These are phyloP conservation scores for Pseudonaja textilis DNA, from an alignment of 2,113 vertebrate species.

Conservation along the genomic window DNA sequence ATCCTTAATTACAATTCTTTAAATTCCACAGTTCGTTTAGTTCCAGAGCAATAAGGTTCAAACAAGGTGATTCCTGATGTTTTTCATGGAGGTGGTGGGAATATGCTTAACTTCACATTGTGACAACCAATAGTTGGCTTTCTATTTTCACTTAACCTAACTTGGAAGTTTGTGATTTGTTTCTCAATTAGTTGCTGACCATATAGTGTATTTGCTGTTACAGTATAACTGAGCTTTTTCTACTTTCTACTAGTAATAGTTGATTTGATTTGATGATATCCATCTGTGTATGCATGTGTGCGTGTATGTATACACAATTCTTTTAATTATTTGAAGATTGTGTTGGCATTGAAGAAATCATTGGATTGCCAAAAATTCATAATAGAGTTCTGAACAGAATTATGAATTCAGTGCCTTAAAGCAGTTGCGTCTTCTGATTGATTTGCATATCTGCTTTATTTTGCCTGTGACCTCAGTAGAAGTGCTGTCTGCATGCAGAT, in stretches of 20 bases:
- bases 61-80: background rate
- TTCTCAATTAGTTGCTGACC: background rate
- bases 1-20: background rate
- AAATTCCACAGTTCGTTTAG: background rate
- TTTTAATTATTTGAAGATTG: background rate
- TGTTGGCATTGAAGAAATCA: background rate
- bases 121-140: background rate
- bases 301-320: background rate
- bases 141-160: background rate
- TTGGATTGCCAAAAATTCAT: background rate
- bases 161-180: background rate
- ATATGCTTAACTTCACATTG: background rate
- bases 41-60: background rate
- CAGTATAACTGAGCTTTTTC: background rate
- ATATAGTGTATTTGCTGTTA: background rate
- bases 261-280: background rate
- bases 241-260: background rate
- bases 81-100: background rate
- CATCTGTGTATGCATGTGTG: background rate
- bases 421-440: background rate
- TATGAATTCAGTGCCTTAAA: background rate
- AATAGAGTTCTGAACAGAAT: background rate
- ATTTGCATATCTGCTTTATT: background rate
- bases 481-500: background rate
- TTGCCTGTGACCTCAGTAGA: background rate